phyloP scores from a whole-genome alignment of 2,888 invertebrate genomes.

The Drosophila melanosoma region DNA sequence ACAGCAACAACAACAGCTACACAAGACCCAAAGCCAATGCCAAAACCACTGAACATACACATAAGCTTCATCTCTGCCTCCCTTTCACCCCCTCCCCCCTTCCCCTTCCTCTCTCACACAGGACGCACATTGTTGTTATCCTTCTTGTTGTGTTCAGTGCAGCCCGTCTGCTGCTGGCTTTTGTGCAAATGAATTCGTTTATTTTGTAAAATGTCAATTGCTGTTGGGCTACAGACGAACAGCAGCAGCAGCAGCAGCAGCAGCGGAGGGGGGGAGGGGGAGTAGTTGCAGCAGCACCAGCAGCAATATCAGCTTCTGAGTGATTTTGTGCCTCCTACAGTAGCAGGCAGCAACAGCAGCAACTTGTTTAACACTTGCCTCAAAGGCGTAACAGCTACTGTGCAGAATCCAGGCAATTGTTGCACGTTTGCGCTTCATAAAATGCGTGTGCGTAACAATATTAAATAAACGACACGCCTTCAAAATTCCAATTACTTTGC shows the following conservation, averaged over 20 bases:
- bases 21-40: constrained; percentile 40
- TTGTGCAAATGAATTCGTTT: constrained; percentile 80
- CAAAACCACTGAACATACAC: constrained; percentile 57
- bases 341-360: constrained; percentile 17
- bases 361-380: constrained; percentile 70
- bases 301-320: constrained; percentile 31
- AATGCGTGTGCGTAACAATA: constrained; percentile 66
- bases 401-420: constrained; percentile 29
- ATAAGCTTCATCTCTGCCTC: neutral
- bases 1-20: constrained; percentile 9
- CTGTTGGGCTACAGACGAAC: constrained; percentile 51
- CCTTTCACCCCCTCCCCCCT: neutral
- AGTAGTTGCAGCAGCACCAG: constrained; percentile 23
- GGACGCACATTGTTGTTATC: constrained; percentile 28
- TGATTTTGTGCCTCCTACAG: constrained; percentile 61
- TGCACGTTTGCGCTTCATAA: constrained; percentile 74
- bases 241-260: constrained; percentile 8
- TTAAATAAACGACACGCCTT: constrained; percentile 21
- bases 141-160: constrained; percentile 24
- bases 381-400: constrained; percentile 33
- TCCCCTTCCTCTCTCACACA: neutral
- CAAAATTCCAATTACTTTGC: constrained; percentile 29
- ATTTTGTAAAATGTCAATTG: constrained; percentile 81
- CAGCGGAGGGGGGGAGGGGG: neutral
- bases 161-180: constrained; percentile 52